Percentiles rank a stretch among this genome's conserved stretches.
phyloP scores from a whole-genome alignment of 2,888 invertebrate genomes.

The Bombylius major region DNA sequence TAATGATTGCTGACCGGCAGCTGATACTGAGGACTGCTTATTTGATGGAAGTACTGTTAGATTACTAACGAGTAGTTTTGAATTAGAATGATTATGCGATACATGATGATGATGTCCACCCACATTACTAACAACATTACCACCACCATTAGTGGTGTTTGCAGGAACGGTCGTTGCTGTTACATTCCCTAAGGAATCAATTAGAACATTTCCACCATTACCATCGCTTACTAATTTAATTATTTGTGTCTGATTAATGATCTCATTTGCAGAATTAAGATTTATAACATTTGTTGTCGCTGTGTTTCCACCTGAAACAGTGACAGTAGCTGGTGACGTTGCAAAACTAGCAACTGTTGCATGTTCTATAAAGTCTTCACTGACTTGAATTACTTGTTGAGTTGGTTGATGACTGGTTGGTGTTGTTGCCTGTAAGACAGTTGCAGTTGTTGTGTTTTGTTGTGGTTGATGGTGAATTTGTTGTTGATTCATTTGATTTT shows the following conservation, averaged over 20 bases:
- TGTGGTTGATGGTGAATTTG: slow-evolving; percentile 9
- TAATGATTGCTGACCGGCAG: slow-evolving; percentile 11
- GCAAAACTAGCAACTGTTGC: slow-evolving; percentile 12
- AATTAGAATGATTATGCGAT: slow-evolving; percentile 11
- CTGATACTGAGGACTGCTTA: slow-evolving; percentile 16
- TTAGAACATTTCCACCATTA: slow-evolving; percentile 32
- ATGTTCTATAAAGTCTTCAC: slow-evolving; percentile 24
- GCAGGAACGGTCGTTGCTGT: slow-evolving; percentile 13
- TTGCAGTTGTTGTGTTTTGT: slow-evolving; percentile 8
- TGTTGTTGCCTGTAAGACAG: slow-evolving; percentile 3
- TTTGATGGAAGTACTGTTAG: slow-evolving; percentile 32
- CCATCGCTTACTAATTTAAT: slow-evolving; percentile 35
- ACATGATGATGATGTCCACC: not conserved
- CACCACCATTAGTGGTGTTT: slow-evolving; percentile 3
- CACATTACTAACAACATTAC: not conserved
- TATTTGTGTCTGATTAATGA: slow-evolving; percentile 31
- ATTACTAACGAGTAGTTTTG: slow-evolving; percentile 34
- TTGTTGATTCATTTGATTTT: slow-evolving; percentile 17
- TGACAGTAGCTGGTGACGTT: slow-evolving; percentile 9
- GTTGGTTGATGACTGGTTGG: not conserved
- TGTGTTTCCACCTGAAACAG: slow-evolving; percentile 12
- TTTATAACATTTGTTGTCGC: slow-evolving; percentile 14
- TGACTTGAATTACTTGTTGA: slow-evolving; percentile 23
- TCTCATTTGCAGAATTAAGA: slow-evolving; percentile 19
- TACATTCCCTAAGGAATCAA: slow-evolving; percentile 25